Evolutionary conservation across 1,140 invertebrate genomes (phyloP).

Genomic region (Amyelois transitella): DNA sequence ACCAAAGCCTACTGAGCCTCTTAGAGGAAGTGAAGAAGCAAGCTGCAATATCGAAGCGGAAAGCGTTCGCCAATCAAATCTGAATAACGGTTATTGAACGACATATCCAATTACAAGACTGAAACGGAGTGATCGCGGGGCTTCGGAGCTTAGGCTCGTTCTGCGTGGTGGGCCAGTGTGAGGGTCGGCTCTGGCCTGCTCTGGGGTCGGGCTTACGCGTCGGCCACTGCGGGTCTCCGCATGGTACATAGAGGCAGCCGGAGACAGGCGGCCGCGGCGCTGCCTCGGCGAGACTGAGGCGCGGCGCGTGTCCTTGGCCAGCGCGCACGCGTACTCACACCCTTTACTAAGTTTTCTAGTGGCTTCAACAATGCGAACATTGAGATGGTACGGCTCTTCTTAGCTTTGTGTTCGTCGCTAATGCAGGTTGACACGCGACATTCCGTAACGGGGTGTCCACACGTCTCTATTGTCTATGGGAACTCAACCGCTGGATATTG

Average conservation of each 20-base stretch:
- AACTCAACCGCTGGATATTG: neutral
- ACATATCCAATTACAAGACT: conserved; percentile 72
- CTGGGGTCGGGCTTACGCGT: conserved; percentile 36
- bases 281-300: conserved; percentile 65
- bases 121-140: conserved; percentile 67
- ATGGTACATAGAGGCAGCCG: conserved; percentile 28
- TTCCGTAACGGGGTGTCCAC: neutral
- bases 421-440: neutral
- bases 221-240: conserved; percentile 52
- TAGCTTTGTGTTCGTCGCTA: conserved; percentile 3
- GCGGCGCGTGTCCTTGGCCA: conserved; percentile 62
- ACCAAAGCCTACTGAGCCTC: conserved; percentile 44
- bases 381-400: conserved; percentile 23
- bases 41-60: conserved; percentile 63
- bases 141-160: conserved; percentile 61
- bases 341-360: conserved; percentile 52
- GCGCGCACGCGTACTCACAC: conserved; percentile 52
- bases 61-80: conserved; percentile 67
- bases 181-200: conserved; percentile 47
- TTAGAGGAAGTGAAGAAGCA: conserved; percentile 50
- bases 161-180: conserved; percentile 39
- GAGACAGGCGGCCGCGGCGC: conserved; percentile 48
- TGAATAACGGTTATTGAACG: conserved; percentile 66
- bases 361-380: conserved; percentile 39
- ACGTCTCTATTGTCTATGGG: neutral